A percentile compares a stretch with the other conserved stretches of the same genome.
phyloP scores from a whole-genome alignment of 2,797 vertebrate species.

The Chelonia mydas region DNA sequence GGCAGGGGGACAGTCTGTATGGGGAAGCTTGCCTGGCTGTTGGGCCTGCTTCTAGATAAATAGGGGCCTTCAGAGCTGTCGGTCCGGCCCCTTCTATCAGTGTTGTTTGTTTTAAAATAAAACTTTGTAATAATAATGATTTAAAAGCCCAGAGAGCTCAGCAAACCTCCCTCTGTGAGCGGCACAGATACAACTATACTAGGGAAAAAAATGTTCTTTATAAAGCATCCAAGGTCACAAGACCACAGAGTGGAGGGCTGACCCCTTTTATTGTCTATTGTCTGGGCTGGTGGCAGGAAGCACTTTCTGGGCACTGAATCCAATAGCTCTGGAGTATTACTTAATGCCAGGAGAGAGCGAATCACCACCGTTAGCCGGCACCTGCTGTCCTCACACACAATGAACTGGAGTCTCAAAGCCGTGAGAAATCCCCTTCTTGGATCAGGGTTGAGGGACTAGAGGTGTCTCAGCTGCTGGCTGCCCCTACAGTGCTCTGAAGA shows the following conservation, averaged over 20 bases:
- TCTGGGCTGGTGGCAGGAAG: background rate
- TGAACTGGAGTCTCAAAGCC: background rate
- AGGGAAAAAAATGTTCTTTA: constrained; percentile 33
- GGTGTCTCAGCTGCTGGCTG: background rate
- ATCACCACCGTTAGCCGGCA: background rate
- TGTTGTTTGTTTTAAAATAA: background rate
- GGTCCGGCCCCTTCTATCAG: accelerated
- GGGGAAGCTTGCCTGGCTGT: background rate
- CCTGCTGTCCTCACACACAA: constrained; percentile 27
- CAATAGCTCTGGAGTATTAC: constrained; percentile 3
- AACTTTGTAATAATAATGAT: background rate
- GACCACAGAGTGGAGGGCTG: background rate
- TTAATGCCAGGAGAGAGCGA: background rate
- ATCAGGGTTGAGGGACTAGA: background rate
- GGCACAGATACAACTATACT: background rate
- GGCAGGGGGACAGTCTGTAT: background rate
- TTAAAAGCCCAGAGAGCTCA: background rate
- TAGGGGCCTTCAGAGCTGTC: background rate
- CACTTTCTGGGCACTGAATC: background rate
- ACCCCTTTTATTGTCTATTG: constrained; percentile 34
- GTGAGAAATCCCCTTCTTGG: background rate
- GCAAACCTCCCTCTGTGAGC: background rate
- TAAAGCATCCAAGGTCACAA: constrained; percentile 34
- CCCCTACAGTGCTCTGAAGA: background rate
- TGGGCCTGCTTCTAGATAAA: background rate